These are phyloP conservation scores for Apis laboriosa DNA, from an alignment of 1,140 invertebrate genomes.

Conservation along the genomic window DNA sequence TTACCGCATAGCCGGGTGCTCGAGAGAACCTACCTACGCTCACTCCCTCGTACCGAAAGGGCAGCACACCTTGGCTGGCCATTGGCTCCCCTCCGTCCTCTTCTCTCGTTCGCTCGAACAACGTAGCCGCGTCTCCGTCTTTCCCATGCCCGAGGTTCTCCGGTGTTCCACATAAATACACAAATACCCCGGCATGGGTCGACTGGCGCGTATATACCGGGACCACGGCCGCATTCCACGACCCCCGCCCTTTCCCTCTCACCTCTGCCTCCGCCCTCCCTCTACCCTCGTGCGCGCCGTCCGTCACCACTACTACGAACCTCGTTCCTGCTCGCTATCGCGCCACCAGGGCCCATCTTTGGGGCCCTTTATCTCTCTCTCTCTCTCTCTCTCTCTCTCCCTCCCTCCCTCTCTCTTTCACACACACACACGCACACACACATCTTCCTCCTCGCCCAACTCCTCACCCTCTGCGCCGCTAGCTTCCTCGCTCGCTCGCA, in stretches of 20 bases:
- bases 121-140: constrained; percentile 12
- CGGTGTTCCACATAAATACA: constrained; percentile 80
- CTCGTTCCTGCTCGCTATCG: constrained; percentile 38
- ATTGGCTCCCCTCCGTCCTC: constrained; percentile 73
- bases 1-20: constrained; percentile 77
- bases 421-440: not conserved
- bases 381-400: too few species aligned
- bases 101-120: constrained; percentile 48
- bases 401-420: too few species aligned
- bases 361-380: constrained; percentile 65
- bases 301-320: constrained; percentile 41
- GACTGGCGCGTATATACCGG: constrained; percentile 70
- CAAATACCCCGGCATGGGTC: constrained; percentile 75
- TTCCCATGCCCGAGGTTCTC: constrained; percentile 56
- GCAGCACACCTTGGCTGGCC: constrained; percentile 79
- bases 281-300: constrained; percentile 44
- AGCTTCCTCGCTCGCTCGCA: constrained; percentile 24
- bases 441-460: constrained; percentile 7
- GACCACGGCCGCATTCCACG: constrained; percentile 79
- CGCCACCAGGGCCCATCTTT: constrained; percentile 66
- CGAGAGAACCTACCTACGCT: constrained; percentile 55
- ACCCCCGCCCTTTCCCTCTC: constrained; percentile 65
- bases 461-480: constrained; percentile 22
- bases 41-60: constrained; percentile 72
- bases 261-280: constrained; percentile 47